Evolutionary conservation across 2,888 invertebrate species (phyloP), one percentile per base, ranked within the genome.

Genomic region (Cryptophagus acutangulus): DNA sequence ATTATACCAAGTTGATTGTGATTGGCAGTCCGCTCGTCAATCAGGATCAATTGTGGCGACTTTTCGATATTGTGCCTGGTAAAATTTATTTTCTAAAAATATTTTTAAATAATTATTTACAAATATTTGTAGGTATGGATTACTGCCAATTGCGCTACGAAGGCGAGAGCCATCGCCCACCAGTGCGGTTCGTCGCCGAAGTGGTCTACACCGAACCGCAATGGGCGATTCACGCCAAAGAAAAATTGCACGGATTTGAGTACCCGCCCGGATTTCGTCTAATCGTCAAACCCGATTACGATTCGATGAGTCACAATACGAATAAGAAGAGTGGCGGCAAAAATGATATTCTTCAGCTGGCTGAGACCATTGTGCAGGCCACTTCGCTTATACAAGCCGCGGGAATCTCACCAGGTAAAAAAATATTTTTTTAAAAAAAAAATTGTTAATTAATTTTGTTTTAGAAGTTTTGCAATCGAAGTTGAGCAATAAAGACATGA

Each of bases 201-300:
- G 84, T 83, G 5, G 79, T 84, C 4, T 88, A 87, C 63, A 78
- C 78, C 45, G 80, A 77, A 58, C 74, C 82, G 1, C 81, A 82
- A 57, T 78, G 81, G 55, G 82, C 84, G 14, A 81, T 79, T 0
- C 85, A 87, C 70, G 87, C 86, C 33, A 79, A 83, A 54, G 86
- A 90, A 51, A 92, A 92, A 68, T 74, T 94, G 30, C 85, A 93
- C 66, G 86, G 87, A 2, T 86, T 94, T 67, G 93, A 94, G 67
- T 94, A 92, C 71, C 93, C 94, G 0, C 86, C 88, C 14, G 92
- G 92, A 12, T 81, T 83, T 58, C 77, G 84, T 45, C 74, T 93
- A 49, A 85, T 85, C 58, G 84, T 88, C 1, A 81, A 80, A 59
- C 81, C 82, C 8, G 80, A 82, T 41, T 64, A 62, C 30, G 67